Evolutionary conservation across 1,140 invertebrate genomes (phyloP).

Genomic region (Trissolcus basalis): DNA sequence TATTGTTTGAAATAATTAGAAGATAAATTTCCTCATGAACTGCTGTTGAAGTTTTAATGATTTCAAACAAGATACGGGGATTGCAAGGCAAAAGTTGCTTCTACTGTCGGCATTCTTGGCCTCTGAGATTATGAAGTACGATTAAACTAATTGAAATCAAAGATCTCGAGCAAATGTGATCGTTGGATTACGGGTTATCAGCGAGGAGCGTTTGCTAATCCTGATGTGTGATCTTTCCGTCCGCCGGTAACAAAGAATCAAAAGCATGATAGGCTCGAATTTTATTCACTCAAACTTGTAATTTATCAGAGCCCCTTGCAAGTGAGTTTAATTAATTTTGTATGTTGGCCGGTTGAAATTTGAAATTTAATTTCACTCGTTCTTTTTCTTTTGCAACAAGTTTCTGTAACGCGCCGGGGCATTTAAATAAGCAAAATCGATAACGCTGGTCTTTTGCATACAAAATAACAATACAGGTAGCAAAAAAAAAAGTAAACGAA

Average conservation of each 20-base stretch:
- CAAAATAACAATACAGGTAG: slow-evolving; percentile 21
- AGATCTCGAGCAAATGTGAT: slow-evolving; percentile 46
- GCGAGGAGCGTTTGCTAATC: slow-evolving; percentile 20
- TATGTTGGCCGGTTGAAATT: slow-evolving; percentile 5
- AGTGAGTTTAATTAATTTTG: slow-evolving; percentile 40
- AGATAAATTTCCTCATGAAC: slow-evolving; percentile 56
- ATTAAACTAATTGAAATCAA: slow-evolving; percentile 59
- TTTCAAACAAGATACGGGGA: slow-evolving; percentile 43
- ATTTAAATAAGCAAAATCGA: neutral
- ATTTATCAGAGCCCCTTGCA: slow-evolving; percentile 41
- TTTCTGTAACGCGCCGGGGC: too few species aligned
- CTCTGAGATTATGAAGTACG: slow-evolving; percentile 45
- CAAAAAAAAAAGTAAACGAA: slow-evolving; percentile 32
- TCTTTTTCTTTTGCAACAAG: neutral
- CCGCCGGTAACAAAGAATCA: slow-evolving; percentile 26
- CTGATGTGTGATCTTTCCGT: slow-evolving; percentile 31
- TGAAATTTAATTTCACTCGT: neutral
- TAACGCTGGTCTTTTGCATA: slow-evolving; percentile 22
- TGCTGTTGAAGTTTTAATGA: slow-evolving; percentile 53
- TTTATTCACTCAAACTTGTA: slow-evolving; percentile 24
- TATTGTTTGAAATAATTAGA: slow-evolving; percentile 46
- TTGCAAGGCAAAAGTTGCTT: slow-evolving; percentile 34
- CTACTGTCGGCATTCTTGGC: slow-evolving; percentile 30
- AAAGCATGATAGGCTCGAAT: slow-evolving; percentile 8
- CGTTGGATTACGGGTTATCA: slow-evolving; percentile 42